Evolutionary conservation across 2,888 invertebrate genomes (phyloP).

Genomic region (Allygus modestus): DNA sequence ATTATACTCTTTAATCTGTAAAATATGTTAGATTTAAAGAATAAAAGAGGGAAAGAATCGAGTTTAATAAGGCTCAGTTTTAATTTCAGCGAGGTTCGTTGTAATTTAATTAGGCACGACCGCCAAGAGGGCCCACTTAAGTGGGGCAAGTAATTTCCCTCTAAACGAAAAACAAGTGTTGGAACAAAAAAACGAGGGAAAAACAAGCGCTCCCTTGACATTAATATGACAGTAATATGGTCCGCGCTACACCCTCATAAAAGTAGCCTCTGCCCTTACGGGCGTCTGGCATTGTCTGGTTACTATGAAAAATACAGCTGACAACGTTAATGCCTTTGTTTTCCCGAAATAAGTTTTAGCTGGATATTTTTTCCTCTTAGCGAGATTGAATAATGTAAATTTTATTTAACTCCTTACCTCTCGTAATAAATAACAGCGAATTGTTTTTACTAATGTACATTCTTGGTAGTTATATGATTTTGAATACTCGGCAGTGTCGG

Average conservation of each 20-base stretch:
- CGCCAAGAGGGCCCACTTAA: conserved; percentile 49
- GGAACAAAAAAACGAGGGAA: conserved; percentile 49
- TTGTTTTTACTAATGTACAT: no score
- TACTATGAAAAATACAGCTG: neutral
- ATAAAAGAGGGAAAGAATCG: neutral
- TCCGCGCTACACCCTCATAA: conserved; percentile 55
- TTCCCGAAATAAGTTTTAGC: neutral
- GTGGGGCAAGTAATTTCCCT: conserved; percentile 48
- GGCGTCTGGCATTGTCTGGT: neutral
- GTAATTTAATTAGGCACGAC: conserved; percentile 45
- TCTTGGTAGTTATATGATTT: no score
- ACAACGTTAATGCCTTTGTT: neutral
- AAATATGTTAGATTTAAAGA: neutral
- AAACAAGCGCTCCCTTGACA: conserved; percentile 59
- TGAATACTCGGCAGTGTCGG: no score
- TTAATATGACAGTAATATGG: conserved; percentile 61
- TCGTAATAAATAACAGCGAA: no score
- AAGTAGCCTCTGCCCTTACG: conserved; percentile 34
- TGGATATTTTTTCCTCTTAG: no score
- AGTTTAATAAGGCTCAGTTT: conserved; percentile 45
- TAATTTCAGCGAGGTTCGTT: conserved; percentile 44
- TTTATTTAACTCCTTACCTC: neutral
- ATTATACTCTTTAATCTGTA: no score
- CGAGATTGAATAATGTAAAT: no score
- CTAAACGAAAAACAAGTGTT: conserved; percentile 54